phyloP scores from a whole-genome alignment of 2,888 invertebrate genomes.

The Drosophila aldrichi region DNA sequence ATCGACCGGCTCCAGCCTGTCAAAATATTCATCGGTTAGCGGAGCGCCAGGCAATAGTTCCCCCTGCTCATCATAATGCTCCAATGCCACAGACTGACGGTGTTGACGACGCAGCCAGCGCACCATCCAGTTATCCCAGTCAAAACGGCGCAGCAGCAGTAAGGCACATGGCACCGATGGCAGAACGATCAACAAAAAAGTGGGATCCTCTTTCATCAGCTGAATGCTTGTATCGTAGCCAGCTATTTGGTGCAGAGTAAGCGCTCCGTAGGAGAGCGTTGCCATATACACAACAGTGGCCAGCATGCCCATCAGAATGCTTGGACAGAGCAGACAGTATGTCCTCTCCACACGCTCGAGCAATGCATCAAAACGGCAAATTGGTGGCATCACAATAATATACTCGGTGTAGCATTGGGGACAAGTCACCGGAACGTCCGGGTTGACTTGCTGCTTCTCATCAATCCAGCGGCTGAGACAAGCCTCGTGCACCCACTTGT shows the following conservation, averaged over 20 bases:
- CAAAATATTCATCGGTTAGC: conserved; percentile 55
- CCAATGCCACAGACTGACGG: conserved; percentile 16
- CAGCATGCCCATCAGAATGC: conserved; percentile 48
- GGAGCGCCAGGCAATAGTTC: conserved; percentile 61
- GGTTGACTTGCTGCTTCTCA: conserved; percentile 45
- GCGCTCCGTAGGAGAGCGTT: conserved; percentile 50
- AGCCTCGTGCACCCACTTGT: conserved; percentile 67
- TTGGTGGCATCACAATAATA: conserved; percentile 54
- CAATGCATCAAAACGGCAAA: conserved; percentile 48
- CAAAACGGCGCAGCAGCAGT: conserved; percentile 46
- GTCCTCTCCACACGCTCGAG: conserved; percentile 45
- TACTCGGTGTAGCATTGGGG: conserved; percentile 62
- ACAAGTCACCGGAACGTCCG: conserved; percentile 43
- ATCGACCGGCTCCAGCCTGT: conserved; percentile 33
- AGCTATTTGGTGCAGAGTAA: conserved; percentile 53
- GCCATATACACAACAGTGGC: conserved; percentile 54
- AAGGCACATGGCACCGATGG: conserved; percentile 51
- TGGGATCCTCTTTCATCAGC: conserved; percentile 56
- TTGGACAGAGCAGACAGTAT: conserved; percentile 50
- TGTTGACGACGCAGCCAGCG: conserved; percentile 45
- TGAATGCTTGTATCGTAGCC: conserved; percentile 42
- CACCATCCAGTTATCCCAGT: conserved; percentile 55
- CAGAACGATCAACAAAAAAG: conserved; percentile 54
- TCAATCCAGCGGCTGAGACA: conserved; percentile 68
- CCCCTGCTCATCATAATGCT: conserved; percentile 34